phyloP scores from a whole-genome alignment of 2,113 vertebrate genomes.

The Hepsetus odoe region DNA sequence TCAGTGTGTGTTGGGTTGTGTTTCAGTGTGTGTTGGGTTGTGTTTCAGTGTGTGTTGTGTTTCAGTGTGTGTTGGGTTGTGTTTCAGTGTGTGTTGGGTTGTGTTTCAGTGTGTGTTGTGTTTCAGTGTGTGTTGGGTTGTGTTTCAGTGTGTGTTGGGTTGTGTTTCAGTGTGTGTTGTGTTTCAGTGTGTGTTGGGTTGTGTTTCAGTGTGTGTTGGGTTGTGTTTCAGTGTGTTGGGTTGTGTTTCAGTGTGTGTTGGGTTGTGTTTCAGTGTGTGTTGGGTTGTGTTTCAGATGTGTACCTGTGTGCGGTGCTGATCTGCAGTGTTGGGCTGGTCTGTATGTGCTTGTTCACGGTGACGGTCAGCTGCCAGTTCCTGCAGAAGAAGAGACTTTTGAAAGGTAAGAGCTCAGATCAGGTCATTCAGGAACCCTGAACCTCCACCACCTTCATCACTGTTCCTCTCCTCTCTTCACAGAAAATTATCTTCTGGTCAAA shows the following conservation, averaged over 20 bases:
- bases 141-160: too few species aligned
- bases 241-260: constrained; percentile 11
- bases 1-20: too few species aligned
- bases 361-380: constrained; percentile 88
- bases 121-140: too few species aligned
- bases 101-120: too few species aligned
- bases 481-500: constrained; percentile 89
- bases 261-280: constrained; percentile 1
- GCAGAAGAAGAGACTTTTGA: constrained; percentile 83
- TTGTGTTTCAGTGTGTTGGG: constrained; percentile 2
- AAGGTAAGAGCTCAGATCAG: constrained; percentile 73
- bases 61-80: too few species aligned
- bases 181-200: too few species aligned
- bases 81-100: too few species aligned
- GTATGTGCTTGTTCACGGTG: constrained; percentile 88
- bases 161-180: too few species aligned
- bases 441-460: background rate
- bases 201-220: constrained; percentile 1
- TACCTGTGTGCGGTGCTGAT: constrained; percentile 89
- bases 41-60: too few species aligned
- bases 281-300: constrained; percentile 81
- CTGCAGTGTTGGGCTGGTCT: constrained; percentile 90
- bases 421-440: too few species aligned
- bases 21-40: too few species aligned
- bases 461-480: constrained; percentile 65